A percentile compares a stretch with the other conserved stretches of the same genome.
Conservation (phyloP, 2,113 vertebrate genomes). For the Cygnus buccinator region DNA sequence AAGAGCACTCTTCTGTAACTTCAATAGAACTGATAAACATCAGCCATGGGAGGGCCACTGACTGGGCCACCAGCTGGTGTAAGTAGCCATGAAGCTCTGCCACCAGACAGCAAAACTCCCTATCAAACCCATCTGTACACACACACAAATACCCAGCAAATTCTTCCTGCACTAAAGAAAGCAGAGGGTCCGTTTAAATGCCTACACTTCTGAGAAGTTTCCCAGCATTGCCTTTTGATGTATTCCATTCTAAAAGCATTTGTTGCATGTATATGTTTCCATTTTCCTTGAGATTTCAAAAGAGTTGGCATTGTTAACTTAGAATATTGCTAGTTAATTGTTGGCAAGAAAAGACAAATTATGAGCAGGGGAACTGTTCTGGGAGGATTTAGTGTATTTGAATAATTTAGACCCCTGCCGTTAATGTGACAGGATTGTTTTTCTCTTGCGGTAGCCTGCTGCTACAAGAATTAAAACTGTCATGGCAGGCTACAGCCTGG, state of each 20-base stretch:
- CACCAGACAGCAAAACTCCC: not conserved
- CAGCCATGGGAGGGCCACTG: not conserved
- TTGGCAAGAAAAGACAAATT: constrained; percentile 96
- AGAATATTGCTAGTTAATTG: constrained; percentile 95
- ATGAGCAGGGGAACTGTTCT: constrained; percentile 89
- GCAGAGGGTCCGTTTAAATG: not conserved
- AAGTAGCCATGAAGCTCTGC: not conserved
- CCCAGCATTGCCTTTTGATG: not conserved
- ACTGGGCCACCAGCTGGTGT: not conserved
- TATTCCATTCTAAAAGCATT: not conserved
- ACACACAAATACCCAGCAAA: not conserved
- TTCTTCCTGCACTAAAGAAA: not conserved
- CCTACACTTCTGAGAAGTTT: not conserved
- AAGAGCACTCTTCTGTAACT: not conserved
- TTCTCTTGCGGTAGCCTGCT: constrained; percentile 92
- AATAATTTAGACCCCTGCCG: constrained; percentile 98
- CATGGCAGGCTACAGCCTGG: constrained; percentile 79
- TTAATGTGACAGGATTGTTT: constrained; percentile 96
- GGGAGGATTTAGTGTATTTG: constrained; percentile 97
- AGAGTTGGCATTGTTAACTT: constrained; percentile 94
- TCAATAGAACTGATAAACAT: not conserved
- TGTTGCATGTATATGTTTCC: constrained; percentile 1
- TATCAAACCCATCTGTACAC: not conserved
- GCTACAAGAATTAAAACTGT: constrained; percentile 90
- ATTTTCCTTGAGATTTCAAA: constrained; percentile 77